Evolutionary conservation across 2,888 invertebrate genomes (phyloP).

Genomic region (Hipparchia sbordonii): DNA sequence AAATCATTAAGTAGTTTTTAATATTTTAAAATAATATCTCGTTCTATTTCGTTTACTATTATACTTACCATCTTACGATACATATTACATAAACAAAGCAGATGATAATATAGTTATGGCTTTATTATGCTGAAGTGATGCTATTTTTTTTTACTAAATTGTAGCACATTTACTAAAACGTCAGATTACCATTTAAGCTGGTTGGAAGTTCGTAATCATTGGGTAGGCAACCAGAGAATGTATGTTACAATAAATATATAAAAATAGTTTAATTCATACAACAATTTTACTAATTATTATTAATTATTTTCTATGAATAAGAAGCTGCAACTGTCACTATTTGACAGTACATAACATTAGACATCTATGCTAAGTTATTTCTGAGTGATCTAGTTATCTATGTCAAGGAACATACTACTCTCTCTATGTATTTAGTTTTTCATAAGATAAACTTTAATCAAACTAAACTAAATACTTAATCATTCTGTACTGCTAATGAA

Average conservation of each 20-base stretch:
- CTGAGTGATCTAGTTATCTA: too few relatives aligned
- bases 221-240: constrained; percentile 39
- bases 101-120: neutral
- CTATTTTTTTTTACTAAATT: constrained; percentile 15
- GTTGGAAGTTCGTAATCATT: constrained; percentile 38
- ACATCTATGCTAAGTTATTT: too few relatives aligned
- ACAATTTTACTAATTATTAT: neutral
- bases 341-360: neutral
- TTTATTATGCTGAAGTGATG: constrained; percentile 3
- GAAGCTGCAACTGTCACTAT: neutral
- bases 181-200: constrained; percentile 41
- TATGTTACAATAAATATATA: constrained; percentile 36
- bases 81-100: constrained; percentile 18
- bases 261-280: constrained; percentile 11
- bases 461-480: too few relatives aligned
- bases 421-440: too few relatives aligned
- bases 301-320: neutral
- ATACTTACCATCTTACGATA: neutral
- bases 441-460: too few relatives aligned
- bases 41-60: neutral
- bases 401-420: too few relatives aligned
- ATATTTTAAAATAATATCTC: constrained; percentile 3
- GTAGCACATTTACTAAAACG: constrained; percentile 24
- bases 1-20: too few relatives aligned
- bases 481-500: too few relatives aligned